Conservation (phyloP, 2,113 vertebrate genomes). For the Pterocles gutturalis region DNA sequence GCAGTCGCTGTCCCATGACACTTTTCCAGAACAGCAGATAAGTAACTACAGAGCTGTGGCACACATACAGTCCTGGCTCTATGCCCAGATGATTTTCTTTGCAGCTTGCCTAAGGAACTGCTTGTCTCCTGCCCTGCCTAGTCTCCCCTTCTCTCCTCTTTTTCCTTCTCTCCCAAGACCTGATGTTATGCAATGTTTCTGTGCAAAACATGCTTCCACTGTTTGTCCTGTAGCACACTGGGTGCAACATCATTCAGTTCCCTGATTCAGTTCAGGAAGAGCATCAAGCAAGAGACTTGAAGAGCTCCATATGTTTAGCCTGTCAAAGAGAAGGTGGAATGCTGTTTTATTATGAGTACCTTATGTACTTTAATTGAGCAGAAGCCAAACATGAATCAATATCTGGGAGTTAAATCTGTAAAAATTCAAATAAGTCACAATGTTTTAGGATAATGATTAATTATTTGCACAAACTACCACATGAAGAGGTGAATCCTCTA, state of each 20-base stretch:
- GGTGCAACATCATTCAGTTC: background rate
- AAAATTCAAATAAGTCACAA: background rate
- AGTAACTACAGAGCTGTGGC: background rate
- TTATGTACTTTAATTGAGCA: background rate
- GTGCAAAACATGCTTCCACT: background rate
- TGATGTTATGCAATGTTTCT: background rate
- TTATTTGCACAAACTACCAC: background rate
- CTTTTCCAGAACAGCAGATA: background rate
- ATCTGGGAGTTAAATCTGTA: constrained; percentile 10
- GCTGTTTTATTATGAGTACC: background rate
- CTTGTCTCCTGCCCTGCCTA: background rate
- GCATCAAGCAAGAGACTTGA: background rate
- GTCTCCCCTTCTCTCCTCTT: background rate
- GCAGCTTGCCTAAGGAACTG: background rate
- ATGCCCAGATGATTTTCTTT: background rate
- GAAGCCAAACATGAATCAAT: background rate
- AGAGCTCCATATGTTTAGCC: constrained; percentile 37
- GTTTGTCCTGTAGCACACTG: background rate
- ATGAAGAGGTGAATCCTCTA: background rate
- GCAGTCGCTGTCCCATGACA: background rate
- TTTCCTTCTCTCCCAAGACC: background rate
- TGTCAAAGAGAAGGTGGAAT: constrained; percentile 3
- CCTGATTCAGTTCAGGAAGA: background rate
- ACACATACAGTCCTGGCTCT: fast-evolving
- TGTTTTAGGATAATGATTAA: background rate